Conservation (phyloP, 2,797 vertebrate genomes). For the Champsocephalus esox region DNA sequence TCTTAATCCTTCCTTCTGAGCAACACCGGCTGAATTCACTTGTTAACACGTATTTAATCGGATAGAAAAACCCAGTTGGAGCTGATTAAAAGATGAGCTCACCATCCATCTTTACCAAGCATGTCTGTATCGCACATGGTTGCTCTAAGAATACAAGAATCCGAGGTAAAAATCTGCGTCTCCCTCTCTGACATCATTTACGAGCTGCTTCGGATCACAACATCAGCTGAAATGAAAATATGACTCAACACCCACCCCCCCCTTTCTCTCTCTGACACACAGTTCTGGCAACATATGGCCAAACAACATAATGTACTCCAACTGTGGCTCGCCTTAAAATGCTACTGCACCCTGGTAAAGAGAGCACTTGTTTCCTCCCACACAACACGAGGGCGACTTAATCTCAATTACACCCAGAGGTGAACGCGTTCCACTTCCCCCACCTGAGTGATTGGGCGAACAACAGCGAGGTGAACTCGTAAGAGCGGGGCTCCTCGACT, state of each 20-base stretch:
- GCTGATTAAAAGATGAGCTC: constrained; percentile 15
- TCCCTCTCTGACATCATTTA: constrained; percentile 54
- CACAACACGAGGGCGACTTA: constrained; percentile 48
- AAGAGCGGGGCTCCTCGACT: constrained; percentile 41
- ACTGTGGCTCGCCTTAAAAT: constrained; percentile 59
- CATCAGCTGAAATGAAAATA: constrained; percentile 62
- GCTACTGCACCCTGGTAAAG: constrained; percentile 50
- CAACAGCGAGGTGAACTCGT: constrained; percentile 34
- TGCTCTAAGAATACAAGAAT: constrained; percentile 5
- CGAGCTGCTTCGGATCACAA: constrained; percentile 38
- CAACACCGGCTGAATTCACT: constrained; percentile 4
- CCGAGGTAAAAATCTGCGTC: neutral
- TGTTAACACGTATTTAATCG: neutral
- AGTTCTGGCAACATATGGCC: constrained; percentile 65
- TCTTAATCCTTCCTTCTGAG: neutral
- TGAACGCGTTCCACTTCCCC: constrained; percentile 38
- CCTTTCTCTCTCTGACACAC: constrained; percentile 50
- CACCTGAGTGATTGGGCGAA: constrained; percentile 60
- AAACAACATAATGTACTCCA: constrained; percentile 63
- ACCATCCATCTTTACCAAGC: neutral
- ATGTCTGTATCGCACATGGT: neutral
- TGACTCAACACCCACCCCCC: constrained; percentile 59
- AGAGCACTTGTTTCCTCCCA: constrained; percentile 61
- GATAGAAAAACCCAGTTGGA: neutral
- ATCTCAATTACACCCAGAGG: constrained; percentile 69